Percentiles rank a stretch among this genome's conserved stretches.
phyloP scores from a whole-genome alignment of 2,888 invertebrate genomes.

The Brachypterus glaber region DNA sequence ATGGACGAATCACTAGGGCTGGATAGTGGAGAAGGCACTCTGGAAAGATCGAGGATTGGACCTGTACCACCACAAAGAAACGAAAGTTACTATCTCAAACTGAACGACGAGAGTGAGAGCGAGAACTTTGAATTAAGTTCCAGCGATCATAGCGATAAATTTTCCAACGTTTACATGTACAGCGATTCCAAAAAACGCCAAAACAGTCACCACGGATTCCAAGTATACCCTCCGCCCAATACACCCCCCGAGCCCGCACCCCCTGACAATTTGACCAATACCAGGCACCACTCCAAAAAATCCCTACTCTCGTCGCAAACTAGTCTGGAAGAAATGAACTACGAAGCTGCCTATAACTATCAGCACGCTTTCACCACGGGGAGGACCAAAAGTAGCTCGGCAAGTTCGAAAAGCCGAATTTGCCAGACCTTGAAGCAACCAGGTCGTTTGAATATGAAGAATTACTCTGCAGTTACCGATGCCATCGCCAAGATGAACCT shows the following conservation, averaged over 20 bases:
- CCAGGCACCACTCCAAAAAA: conserved; percentile 44
- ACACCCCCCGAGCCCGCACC: conserved; percentile 80
- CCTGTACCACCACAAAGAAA: conserved; percentile 62
- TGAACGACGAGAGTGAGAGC: conserved; percentile 50
- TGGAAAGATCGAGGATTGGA: conserved; percentile 54
- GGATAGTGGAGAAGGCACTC: conserved; percentile 60
- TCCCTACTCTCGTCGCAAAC: conserved; percentile 48
- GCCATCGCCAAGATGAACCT: conserved; percentile 67
- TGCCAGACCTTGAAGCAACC: conserved; percentile 73
- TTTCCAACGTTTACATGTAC: conserved; percentile 52
- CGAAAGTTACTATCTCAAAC: conserved; percentile 68
- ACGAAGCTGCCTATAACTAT: conserved; percentile 48
- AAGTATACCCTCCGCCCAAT: conserved; percentile 74
- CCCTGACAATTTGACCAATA: conserved; percentile 53
- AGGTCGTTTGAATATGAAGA: conserved; percentile 81
- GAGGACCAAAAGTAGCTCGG: conserved; percentile 52
- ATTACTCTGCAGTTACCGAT: conserved; percentile 81
- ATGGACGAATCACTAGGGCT: conserved; percentile 61
- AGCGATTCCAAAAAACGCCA: conserved; percentile 36
- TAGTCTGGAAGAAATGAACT: conserved; percentile 57
- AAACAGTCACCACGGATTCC: conserved; percentile 51
- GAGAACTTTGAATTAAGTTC: conserved; percentile 57
- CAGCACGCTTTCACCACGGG: conserved; percentile 65
- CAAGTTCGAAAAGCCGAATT: conserved; percentile 49
- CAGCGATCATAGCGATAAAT: conserved; percentile 61